Evolutionary conservation across 2,797 vertebrate genomes (phyloP), one percentile per base, ranked within the genome.

Genomic region (Tangara arthus): DNA sequence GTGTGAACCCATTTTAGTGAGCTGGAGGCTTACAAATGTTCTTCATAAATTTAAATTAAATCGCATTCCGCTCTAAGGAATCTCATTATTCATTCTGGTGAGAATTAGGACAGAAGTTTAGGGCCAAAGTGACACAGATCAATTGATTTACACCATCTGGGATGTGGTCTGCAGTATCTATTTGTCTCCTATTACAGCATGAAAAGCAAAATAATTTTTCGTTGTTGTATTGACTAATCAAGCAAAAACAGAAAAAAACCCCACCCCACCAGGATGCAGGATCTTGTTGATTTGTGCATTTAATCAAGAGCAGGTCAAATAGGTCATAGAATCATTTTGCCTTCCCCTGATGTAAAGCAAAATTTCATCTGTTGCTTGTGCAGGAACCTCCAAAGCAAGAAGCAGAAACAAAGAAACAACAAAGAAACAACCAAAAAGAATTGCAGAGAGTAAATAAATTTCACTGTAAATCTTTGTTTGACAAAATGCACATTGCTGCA

Each of bases 401-500:
- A 83, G 59, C 1, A 89, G 61, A 93, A 66, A 11, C 52, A 52
- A 72, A 77, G 44, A 66, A 66, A 70, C 20, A 59, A 15, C 39
- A 65, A 50, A 92, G 42, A 70, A 63, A 52, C 6, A 73, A 61
- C 6, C 0, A 39, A 35, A 90, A 90, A 93, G 57, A 91, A 57
- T 41, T 85, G 77, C 9, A 59, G 15, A 56, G 20, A 91, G 22
- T 56, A 97, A 97, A 96, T 89, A 94, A 89, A 90, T 68, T 86
- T 95, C 64, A 73, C 50, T 82, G 23, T 44, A 87, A 94, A 92
- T 83, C 42, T 92, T 94, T 82, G 44, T 86, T 89, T 96, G 70
- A 95, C 60, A 96, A 94, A 96, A 96, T 68, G 72, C 44, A 84
- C 59, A 28, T 88, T 95, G 82, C 66, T 96, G 57, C 82, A 82